A percentile compares a stretch with the other conserved stretches of the same genome.
These are phyloP conservation scores for Coelopa pilipes DNA, from an alignment of 2,888 invertebrate genomes.

Conservation along the genomic window DNA sequence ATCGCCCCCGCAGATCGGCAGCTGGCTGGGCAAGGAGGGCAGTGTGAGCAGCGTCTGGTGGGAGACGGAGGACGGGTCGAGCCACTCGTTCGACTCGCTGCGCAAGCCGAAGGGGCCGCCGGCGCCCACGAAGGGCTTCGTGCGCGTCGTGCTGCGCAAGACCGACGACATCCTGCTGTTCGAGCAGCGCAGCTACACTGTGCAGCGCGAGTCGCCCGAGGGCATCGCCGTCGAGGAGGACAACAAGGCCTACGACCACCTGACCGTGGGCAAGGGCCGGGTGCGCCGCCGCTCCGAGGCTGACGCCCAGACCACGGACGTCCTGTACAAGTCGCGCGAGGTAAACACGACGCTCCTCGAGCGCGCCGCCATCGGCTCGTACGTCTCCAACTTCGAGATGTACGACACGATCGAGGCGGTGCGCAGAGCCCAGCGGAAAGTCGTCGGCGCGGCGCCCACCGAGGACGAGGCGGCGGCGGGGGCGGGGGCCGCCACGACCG, in stretches of 20 bases:
- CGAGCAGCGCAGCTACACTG: conserved; percentile 73
- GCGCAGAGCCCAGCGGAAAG: conserved; percentile 23
- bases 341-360: conserved; percentile 71
- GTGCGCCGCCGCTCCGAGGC: conserved; percentile 75
- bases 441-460: background rate
- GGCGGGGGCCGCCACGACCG: conserved; percentile 44
- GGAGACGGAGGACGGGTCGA: background rate
- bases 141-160: conserved; percentile 74
- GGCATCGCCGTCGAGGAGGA: conserved; percentile 71
- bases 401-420: conserved; percentile 73
- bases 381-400: conserved; percentile 82
- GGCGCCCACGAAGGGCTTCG: conserved; percentile 56
- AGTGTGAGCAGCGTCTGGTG: background rate
- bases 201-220: conserved; percentile 71
- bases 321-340: conserved; percentile 74
- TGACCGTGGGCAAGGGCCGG: conserved; percentile 76
- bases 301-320: conserved; percentile 76
- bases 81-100: background rate
- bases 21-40: too few species aligned
- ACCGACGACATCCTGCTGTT: conserved; percentile 74
- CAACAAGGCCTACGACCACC: conserved; percentile 75
- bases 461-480: conserved; percentile 45
- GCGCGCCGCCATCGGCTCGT: conserved; percentile 71
- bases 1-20: too few species aligned
- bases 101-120: background rate